Evolutionary conservation across 2,888 invertebrate genomes (phyloP).

Genomic region (Aphrophora alni): DNA sequence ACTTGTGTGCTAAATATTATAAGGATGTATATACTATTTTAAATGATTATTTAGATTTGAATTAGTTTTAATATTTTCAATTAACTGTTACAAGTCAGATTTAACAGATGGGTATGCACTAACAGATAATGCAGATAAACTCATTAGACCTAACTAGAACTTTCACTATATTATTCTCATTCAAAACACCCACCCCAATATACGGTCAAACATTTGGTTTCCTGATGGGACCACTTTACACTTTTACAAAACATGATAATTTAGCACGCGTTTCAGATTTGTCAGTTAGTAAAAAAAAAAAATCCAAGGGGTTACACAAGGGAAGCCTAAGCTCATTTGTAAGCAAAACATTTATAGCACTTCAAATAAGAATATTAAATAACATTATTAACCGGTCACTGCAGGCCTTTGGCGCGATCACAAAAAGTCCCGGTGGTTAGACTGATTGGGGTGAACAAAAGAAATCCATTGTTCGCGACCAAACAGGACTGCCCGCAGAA

Average conservation of each 20-base stretch:
- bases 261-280: background rate
- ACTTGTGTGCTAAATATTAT: no score
- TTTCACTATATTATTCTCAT: background rate
- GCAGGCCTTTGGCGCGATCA: background rate
- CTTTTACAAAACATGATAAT: background rate
- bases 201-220: background rate
- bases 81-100: no score
- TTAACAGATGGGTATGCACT: no score
- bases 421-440: background rate
- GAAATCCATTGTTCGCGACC: background rate
- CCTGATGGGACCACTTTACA: background rate
- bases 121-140: no score
- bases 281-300: background rate
- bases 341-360: conserved; percentile 9
- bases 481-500: conserved; percentile 5
- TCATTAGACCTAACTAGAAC: no score
- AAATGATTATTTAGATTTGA: no score
- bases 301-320: background rate
- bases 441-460: background rate
- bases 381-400: conserved; percentile 1
- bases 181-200: background rate
- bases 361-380: background rate
- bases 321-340: background rate
- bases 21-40: no score
- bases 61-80: no score